A percentile compares a stretch with the other conserved stretches of the same genome.
Conservation (phyloP, 2,113 vertebrate species). For the Leptosomus discolor region DNA sequence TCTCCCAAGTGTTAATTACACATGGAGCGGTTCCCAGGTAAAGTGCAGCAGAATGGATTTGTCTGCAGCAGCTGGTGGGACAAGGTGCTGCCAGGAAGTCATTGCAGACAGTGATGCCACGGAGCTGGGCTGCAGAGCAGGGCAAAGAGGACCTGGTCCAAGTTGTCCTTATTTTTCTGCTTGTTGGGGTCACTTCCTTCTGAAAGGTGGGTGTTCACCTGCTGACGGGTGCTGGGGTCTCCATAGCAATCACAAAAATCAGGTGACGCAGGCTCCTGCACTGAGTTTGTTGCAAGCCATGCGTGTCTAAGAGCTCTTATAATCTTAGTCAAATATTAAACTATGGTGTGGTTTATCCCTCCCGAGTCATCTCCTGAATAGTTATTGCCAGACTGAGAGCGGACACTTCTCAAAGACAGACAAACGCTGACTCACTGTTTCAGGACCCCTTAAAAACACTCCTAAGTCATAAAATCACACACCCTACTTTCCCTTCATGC, state of each 20-base stretch:
- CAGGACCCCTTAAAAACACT: conserved; percentile 34
- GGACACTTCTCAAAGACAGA: background rate
- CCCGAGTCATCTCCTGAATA: background rate
- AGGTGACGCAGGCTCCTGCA: background rate
- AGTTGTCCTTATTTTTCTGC: background rate
- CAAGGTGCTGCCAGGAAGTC: background rate
- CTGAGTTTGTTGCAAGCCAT: background rate
- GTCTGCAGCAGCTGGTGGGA: background rate
- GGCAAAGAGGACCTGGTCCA: background rate
- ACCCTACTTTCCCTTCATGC: background rate
- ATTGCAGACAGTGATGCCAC: accelerated
- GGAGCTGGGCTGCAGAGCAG: background rate
- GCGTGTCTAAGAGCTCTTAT: background rate
- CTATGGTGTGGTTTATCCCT: background rate
- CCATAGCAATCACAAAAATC: background rate
- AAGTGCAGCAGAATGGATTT: background rate
- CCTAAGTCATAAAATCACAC: conserved; percentile 11
- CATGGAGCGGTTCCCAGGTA: background rate
- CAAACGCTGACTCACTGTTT: background rate
- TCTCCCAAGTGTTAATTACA: background rate
- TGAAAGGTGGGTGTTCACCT: background rate
- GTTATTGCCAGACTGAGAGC: background rate
- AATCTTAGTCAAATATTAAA: conserved; percentile 44
- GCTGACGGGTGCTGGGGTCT: background rate
- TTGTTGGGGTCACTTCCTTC: background rate